Conservation (phyloP, 2,888 invertebrate genomes). For the Lordiphosa fenestrarum region DNA sequence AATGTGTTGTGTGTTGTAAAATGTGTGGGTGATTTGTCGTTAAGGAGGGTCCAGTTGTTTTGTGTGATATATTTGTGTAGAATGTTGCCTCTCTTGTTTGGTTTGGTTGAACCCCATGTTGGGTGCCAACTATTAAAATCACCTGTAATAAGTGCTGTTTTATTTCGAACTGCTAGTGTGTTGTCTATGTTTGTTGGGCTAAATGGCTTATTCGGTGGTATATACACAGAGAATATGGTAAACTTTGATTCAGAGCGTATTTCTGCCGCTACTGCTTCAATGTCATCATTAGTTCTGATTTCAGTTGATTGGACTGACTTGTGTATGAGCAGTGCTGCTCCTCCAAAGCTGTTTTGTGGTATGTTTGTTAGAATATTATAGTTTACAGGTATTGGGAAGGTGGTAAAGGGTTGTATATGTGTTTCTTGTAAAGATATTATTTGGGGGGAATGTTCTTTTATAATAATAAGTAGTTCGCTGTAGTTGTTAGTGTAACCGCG, state of each 20-base stretch:
- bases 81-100: slow-evolving; percentile 1
- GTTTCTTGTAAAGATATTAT: slow-evolving; percentile 2
- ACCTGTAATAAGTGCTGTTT: not conserved
- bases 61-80: not conserved
- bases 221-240: slow-evolving; percentile 3
- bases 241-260: slow-evolving; percentile 2
- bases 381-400: not conserved
- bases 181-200: not conserved
- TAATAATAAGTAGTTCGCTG: slow-evolving; percentile 2
- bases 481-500: slow-evolving; percentile 1
- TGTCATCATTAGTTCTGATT: not conserved
- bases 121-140: slow-evolving; percentile 9
- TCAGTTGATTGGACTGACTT: slow-evolving; percentile 1
- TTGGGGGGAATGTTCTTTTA: slow-evolving; percentile 1
- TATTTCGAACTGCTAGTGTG: too few relatives aligned
- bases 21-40: slow-evolving; percentile 5
- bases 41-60: slow-evolving; percentile 3
- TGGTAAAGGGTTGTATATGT: not conserved
- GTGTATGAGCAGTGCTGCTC: slow-evolving; percentile 3
- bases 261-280: slow-evolving; percentile 2
- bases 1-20: slow-evolving; percentile 11
- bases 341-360: slow-evolving; percentile 10
- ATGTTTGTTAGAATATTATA: slow-evolving; percentile 1
- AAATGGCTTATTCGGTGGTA: not conserved
- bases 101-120: slow-evolving; percentile 2